Conservation (phyloP, 2,113 vertebrate species). For the Psittacus erithacus region DNA sequence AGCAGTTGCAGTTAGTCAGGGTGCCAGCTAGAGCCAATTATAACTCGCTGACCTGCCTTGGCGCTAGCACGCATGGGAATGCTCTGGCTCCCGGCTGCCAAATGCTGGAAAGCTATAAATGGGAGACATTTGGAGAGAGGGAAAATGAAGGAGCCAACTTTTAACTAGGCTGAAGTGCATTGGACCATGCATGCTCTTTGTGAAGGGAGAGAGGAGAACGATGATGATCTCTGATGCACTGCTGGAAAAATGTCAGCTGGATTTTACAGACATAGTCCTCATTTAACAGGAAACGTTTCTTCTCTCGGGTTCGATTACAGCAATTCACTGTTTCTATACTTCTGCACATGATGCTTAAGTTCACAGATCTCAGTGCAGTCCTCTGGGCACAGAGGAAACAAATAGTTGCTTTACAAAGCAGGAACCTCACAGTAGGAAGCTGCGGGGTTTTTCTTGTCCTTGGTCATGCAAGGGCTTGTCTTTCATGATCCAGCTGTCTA, state of each 20-base stretch:
- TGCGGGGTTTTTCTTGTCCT: background rate
- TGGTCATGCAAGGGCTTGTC: background rate
- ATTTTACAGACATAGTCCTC: background rate
- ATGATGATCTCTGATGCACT: background rate
- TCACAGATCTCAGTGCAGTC: background rate
- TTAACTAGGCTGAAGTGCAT: conserved; percentile 30
- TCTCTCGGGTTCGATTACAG: background rate
- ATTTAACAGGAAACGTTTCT: background rate
- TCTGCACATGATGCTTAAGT: background rate
- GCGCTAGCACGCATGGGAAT: background rate
- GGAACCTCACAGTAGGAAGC: background rate
- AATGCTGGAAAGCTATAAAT: conserved; percentile 52
- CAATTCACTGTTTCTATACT: background rate
- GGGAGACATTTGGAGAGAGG: conserved; percentile 38
- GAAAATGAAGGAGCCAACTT: conserved; percentile 6
- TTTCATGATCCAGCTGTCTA: conserved; percentile 2
- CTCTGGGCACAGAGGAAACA: background rate
- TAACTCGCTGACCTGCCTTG: conserved; percentile 17
- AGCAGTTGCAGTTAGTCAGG: background rate
- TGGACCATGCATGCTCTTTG: background rate
- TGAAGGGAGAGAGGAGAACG: background rate
- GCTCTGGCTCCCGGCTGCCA: background rate
- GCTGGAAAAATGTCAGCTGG: background rate
- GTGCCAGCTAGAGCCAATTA: background rate
- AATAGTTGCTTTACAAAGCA: background rate